phyloP scores from a whole-genome alignment of 1,140 invertebrate genomes.

The Harlomillsia oculata region DNA sequence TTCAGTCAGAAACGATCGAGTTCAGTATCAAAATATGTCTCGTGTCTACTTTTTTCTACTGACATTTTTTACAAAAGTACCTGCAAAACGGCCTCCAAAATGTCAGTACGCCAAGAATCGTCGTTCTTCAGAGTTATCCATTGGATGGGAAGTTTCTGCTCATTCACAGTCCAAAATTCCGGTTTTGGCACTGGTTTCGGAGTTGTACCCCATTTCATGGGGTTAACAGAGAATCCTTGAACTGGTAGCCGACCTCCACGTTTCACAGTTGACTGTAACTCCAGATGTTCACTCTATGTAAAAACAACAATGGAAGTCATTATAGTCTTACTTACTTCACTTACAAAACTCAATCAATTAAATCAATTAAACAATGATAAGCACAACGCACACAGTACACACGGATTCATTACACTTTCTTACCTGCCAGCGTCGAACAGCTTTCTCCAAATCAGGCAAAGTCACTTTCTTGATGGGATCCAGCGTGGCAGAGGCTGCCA shows the following conservation, averaged over 20 bases:
- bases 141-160: not conserved
- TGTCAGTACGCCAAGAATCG: not conserved
- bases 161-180: not conserved
- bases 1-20: not conserved
- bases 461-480: not conserved
- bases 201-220: not conserved
- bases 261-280: not conserved
- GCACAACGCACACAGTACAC: too few species aligned
- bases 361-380: too few species aligned
- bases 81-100: not conserved
- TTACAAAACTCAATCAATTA: too few species aligned
- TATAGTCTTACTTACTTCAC: too few species aligned
- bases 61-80: not conserved
- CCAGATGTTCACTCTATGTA: not conserved
- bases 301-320: too few species aligned
- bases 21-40: not conserved
- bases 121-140: not conserved
- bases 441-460: not conserved
- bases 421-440: not conserved
- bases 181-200: not conserved
- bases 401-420: not conserved
- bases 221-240: not conserved
- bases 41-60: not conserved
- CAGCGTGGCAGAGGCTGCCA: not conserved
- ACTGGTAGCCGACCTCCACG: not conserved